These are phyloP conservation scores for Phthorimaea operculella DNA, from an alignment of 1,140 invertebrate genomes.

Conservation along the genomic window DNA sequence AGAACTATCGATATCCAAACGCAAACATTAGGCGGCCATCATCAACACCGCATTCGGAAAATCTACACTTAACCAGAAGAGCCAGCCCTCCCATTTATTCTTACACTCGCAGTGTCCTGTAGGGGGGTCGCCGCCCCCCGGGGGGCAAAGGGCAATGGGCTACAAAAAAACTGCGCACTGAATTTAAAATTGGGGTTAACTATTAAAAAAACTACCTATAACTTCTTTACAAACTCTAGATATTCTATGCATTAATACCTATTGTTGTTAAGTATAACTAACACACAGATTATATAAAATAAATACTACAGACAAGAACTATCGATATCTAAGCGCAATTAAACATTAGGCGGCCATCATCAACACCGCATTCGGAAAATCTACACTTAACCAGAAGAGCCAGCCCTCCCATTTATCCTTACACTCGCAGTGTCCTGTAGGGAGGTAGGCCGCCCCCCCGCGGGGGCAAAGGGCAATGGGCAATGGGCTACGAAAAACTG, in stretches of 20 bases:
- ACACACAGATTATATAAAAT: too few relatives aligned
- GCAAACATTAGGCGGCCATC: constrained; percentile 44
- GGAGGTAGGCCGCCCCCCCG: constrained; percentile 17
- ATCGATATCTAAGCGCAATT: constrained; percentile 32
- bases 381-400: constrained; percentile 67
- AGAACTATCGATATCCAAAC: constrained; percentile 27
- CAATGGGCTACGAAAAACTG: too few relatives aligned
- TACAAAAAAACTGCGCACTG: too few relatives aligned
- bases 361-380: constrained; percentile 68
- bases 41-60: constrained; percentile 68
- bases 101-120: constrained; percentile 58
- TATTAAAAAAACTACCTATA: too few relatives aligned
- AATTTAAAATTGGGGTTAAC: too few relatives aligned
- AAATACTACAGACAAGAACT: constrained; percentile 3
- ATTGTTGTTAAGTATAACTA: too few relatives aligned
- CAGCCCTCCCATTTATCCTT: constrained; percentile 67
- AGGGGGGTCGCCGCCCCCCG: constrained; percentile 19
- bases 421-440: constrained; percentile 56
- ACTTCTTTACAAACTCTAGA: too few relatives aligned
- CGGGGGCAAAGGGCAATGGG: constrained; percentile 45
- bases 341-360: constrained; percentile 52
- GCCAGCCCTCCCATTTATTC: constrained; percentile 66
- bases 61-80: constrained; percentile 68
- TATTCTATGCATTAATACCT: too few relatives aligned
- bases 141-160: constrained; percentile 54